phyloP scores from a whole-genome alignment of 2,888 invertebrate species.

The Trichogramma dendrolimi region DNA sequence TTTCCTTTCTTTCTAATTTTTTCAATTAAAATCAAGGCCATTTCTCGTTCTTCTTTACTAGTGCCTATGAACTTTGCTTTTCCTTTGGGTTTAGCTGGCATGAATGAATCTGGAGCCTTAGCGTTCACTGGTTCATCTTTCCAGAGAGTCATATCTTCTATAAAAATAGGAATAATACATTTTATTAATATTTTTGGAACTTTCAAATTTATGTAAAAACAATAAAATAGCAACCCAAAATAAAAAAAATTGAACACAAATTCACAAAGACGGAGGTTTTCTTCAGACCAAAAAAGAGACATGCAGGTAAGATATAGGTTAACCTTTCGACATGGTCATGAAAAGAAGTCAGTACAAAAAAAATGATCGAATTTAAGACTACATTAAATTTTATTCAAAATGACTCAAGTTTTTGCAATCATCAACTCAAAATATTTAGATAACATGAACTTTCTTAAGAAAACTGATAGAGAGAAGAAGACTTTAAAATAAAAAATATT shows the following conservation, averaged over 20 bases:
- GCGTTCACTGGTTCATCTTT: slow-evolving; percentile 26
- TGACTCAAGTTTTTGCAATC: too few relatives aligned
- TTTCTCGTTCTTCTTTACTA: slow-evolving; percentile 53
- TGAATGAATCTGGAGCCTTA: slow-evolving; percentile 20
- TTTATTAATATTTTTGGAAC: not conserved
- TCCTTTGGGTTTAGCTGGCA: slow-evolving; percentile 50
- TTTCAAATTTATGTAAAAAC: not conserved
- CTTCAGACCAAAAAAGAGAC: too few relatives aligned
- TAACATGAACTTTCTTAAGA: too few relatives aligned
- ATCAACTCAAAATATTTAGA: too few relatives aligned
- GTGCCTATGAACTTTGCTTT: slow-evolving; percentile 54
- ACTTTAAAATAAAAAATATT: not conserved
- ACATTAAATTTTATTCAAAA: too few relatives aligned
- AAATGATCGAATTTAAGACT: too few relatives aligned
- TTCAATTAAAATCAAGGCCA: slow-evolving; percentile 55
- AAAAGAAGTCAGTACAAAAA: too few relatives aligned
- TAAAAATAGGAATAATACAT: not conserved
- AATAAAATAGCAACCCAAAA: not conserved
- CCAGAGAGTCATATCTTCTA: slow-evolving; percentile 26
- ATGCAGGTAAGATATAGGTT: too few relatives aligned
- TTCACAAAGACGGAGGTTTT: too few relatives aligned
- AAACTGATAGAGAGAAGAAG: too few relatives aligned
- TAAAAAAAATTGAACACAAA: not conserved
- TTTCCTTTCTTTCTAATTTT: slow-evolving; percentile 50
- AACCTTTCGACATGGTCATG: too few relatives aligned